Conservation (phyloP, 1,140 invertebrate species). For the Laupala kohalensis region DNA sequence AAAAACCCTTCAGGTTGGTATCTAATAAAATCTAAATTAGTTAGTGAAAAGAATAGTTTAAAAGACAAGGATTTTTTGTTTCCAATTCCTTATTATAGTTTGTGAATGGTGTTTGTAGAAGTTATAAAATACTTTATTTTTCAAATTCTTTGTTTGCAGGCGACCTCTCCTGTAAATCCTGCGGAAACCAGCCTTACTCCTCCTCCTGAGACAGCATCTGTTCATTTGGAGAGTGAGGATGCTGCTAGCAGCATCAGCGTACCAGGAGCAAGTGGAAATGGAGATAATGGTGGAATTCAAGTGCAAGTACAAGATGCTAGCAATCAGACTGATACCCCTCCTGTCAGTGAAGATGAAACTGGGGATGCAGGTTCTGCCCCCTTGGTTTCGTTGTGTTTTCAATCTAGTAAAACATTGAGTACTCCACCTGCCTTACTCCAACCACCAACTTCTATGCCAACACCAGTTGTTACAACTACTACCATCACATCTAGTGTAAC, state of each 20-base stretch:
- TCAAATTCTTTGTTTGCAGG: conserved; percentile 18
- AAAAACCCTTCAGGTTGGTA: too few species aligned
- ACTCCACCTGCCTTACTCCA: neutral
- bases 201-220: conserved; percentile 16
- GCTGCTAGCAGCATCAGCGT: neutral
- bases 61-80: too few species aligned
- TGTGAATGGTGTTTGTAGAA: too few species aligned
- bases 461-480: conserved; percentile 5
- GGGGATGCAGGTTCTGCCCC: neutral
- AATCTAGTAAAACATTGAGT: neutral
- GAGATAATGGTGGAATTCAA: conserved; percentile 28
- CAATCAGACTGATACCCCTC: conserved; percentile 58
- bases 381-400: neutral
- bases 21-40: too few species aligned
- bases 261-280: neutral
- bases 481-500: conserved; percentile 1
- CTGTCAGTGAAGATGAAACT: conserved; percentile 26
- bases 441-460: neutral
- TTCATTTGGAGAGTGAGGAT: conserved; percentile 12
- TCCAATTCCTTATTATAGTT: too few species aligned
- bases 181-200: conserved; percentile 19
- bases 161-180: conserved; percentile 22
- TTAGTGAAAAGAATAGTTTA: too few species aligned
- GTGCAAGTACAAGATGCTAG: conserved; percentile 58
- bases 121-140: too few species aligned